Conservation (phyloP, 2,888 invertebrate genomes). For the Tromatobia lineatoria region DNA sequence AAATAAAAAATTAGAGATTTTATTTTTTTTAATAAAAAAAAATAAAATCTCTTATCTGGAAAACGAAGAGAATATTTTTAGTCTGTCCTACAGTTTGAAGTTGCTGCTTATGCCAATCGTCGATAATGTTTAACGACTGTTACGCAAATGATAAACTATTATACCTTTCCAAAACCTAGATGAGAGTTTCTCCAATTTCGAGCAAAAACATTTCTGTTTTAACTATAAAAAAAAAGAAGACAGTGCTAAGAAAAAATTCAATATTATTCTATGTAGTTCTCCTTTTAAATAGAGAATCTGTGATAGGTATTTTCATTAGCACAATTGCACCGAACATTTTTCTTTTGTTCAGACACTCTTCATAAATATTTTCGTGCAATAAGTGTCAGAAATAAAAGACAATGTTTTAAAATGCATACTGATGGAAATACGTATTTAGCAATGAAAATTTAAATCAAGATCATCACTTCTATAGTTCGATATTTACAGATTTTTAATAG, state of each 20-base stretch:
- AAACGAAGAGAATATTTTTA: background rate
- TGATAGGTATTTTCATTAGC: slow-evolving; percentile 9
- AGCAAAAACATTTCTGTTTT: background rate
- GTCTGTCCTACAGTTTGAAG: background rate
- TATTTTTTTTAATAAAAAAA: too few species aligned
- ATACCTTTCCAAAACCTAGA: background rate
- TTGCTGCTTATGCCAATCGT: background rate
- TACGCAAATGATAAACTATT: background rate
- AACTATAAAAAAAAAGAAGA: slow-evolving; percentile 1
- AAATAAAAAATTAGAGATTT: too few species aligned
- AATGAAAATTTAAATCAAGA: slow-evolving; percentile 13
- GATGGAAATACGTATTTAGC: background rate
- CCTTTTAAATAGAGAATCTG: background rate
- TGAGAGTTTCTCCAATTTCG: background rate
- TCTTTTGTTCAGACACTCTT: background rate
- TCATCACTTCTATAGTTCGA: slow-evolving; percentile 21
- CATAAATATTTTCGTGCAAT: background rate
- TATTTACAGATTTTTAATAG: slow-evolving; percentile 16
- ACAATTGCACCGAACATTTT: background rate
- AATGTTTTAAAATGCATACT: background rate
- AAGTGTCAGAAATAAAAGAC: slow-evolving; percentile 2
- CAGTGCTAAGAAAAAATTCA: slow-evolving; percentile 11
- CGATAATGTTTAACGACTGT: background rate
- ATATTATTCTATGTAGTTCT: background rate
- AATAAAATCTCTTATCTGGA: background rate